Base-by-base conservation (phyloP, 2,888 invertebrate genomes). In the Quadriops clusia region DNA sequence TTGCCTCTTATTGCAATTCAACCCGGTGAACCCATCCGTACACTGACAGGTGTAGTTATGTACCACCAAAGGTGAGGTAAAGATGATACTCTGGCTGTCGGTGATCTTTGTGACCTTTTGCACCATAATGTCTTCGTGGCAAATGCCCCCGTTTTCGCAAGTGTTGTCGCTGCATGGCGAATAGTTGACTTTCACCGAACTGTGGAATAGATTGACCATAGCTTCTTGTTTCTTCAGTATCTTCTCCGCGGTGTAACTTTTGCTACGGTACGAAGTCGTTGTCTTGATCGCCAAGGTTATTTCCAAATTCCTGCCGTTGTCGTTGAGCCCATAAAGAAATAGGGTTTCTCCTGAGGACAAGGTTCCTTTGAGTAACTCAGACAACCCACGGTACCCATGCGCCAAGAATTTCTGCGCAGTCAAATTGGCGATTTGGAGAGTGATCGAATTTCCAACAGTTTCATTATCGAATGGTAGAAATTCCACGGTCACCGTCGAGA, bases 401-500 rank as follows among this genome's bases (percentile, higher is more conserved):
- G 72, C 67, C n/a, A 94, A 63, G 53, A 93, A 91, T 33, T 73
- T 65, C 12, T 73, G 65, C 0, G 86, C 76, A 1, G 77, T 76
- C 51, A 80, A 70, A 48, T 85, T 83, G 3, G 70, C 64, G 22
- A 91, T 67, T 45, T 78, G 70, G 9, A 91, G 56, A 0, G 85
- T 81, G 1, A 90, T 65, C 6, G 86, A 85, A 55, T 89, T 83
- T 31, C 81, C 78, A 3, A 94, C 71, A 0, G 90, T 90, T 8
- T 61, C 59, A 51, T 90, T 89, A 43, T 79, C 77, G 53, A 90
- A 86, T 3, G 72, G 68, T 28, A 80, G 65, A 50, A 89, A 87
- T 52, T 85, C 80, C 0, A 94, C 74, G 4, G 79, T 80, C 3
- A 90, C 78, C 5, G 81, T 80, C 2, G 91, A 93, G n/a, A 76